Base-by-base conservation (phyloP, 2,888 invertebrate genomes). In the Ectobius pallidus region DNA sequence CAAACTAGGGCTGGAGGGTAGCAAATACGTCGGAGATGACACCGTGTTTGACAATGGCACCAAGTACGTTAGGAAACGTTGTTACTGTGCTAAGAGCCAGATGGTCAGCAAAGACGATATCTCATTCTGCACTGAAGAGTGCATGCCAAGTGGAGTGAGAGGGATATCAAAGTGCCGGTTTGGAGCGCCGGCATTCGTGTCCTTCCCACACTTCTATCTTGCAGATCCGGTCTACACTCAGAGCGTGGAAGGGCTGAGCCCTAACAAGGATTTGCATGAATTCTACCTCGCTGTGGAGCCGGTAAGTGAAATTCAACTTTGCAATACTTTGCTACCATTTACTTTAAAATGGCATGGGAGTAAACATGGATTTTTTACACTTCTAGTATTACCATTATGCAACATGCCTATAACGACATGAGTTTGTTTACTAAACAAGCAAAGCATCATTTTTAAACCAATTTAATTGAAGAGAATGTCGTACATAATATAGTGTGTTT, bases 111-210 rank as follows among this genome's bases (percentile, higher is more conserved):
- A 16, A 20, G 3, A 25, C 27, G 46, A 30, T 9, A 18, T 65
- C 18, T n/a, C 25, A n/a, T 9, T n/a, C 3, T 46, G 65, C 14
- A 83, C 75, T 39, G 75, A 75, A 52, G 76, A 77, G 42, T 76
- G 77, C 69, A 70, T 80, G 71, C 78, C 79, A 34, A 83, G 77
- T 30, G 94, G 94, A 6, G 87, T 90, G 0, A 85, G 93, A 9
- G 90, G 93, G 80, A 90, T 94, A 77, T 91, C 92, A 0, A 81
- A 82, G 32, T 94, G 94, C 79, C 89, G 91, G 75, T 90, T 86
- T 82, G 91, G 91, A 68, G 93, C 95, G n/a, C 95, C 96, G 0
- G 92, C 91, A 16, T 92, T 91, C 82, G 87, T 94, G 27, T 91
- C 93, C 0, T 89, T 90, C 78, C 95, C 96, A 0, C 95, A 96